Percentiles rank a stretch among this genome's conserved stretches.
phyloP scores from a whole-genome alignment of 1,140 invertebrate species.

The Drosophila melanica region DNA sequence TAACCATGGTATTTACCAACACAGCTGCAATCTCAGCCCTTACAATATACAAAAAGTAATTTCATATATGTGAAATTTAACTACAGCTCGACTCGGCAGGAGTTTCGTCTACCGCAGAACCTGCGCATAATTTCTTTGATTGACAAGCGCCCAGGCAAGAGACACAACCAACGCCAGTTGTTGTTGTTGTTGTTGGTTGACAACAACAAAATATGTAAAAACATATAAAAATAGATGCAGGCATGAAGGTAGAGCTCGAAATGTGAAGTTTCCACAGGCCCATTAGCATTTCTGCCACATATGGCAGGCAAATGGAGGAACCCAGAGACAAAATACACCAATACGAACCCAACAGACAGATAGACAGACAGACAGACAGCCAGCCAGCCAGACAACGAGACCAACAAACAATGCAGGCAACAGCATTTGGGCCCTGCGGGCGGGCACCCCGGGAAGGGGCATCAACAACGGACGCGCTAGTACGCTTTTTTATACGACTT shows the following conservation, averaged over 20 bases:
- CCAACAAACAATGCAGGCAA: constrained; percentile 25
- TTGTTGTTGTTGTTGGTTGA: constrained; percentile 14
- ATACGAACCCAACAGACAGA: neutral
- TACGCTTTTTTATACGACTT: constrained; percentile 50
- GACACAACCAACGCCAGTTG: neutral
- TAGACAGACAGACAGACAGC: neutral
- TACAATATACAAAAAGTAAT: constrained; percentile 31
- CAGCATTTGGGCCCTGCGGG: no score
- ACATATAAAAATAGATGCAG: constrained; percentile 50
- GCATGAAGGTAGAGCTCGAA: constrained; percentile 45
- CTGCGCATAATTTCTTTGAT: constrained; percentile 52
- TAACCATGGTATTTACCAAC: neutral
- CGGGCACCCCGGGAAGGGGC: no score
- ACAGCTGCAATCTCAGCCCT: constrained; percentile 1
- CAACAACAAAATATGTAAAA: constrained; percentile 42
- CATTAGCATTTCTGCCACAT: constrained; percentile 59
- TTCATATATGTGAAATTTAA: constrained; percentile 32
- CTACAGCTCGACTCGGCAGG: constrained; percentile 25
- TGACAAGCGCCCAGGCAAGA: constrained; percentile 45
- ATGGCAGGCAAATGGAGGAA: constrained; percentile 53
- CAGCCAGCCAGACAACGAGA: constrained; percentile 11
- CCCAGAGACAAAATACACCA: constrained; percentile 27
- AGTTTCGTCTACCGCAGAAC: constrained; percentile 33
- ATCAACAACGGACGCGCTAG: constrained; percentile 26
- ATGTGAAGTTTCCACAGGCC: constrained; percentile 43